Base-by-base conservation (phyloP, 2,888 invertebrate species). In the Calameuta pallipes region DNA sequence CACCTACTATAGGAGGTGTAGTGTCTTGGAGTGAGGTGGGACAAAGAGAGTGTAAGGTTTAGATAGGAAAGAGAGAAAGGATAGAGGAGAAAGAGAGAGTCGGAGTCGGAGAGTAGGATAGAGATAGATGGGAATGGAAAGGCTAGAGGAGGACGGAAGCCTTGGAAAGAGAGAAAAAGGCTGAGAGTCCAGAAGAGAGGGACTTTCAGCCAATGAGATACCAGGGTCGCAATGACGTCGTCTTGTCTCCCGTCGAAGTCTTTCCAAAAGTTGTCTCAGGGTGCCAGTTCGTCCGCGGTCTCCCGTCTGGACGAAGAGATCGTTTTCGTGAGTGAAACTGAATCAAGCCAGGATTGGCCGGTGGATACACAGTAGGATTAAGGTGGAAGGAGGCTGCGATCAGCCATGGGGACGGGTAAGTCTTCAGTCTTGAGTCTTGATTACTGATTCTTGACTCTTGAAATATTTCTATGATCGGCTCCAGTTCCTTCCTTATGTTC, bases 371-470 rank as follows among this genome's bases (percentile, higher is more conserved):
- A 83, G 84, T 82, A 80, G 85, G 83, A 86, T 86, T 83, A 85
- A 82, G 86, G 85, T 83, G 84, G 86, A 85, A 85, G 88, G 84
- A 86, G 88, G 89, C 88, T 88, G 88, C 83, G 84, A 81, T 84
- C 88, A 87, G 88, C 89, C 89, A 90, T 89, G 89, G 89, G 89
- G 87, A 89, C 89, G 88, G 90, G 90, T 90, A 89, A 90, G 90
- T 90, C 31, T 41, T 79, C 79, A 73, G 71, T 77, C 73, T 81
- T 78, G 75, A 69, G 74, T 74, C 15, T 77, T 37, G 68, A 68
- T 11, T 56, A 23, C 11, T 76, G 73, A 35, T 77, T 41, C 68
- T 15, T 15, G 23, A 15, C 15, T 76, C 56, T 56, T 56, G 6
- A 56, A 56, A 56, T 56, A 56, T 9, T 23, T 23, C 56, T 56